Evolutionary conservation across 2,888 invertebrate genomes (phyloP).

Genomic region (Nomada flava): DNA sequence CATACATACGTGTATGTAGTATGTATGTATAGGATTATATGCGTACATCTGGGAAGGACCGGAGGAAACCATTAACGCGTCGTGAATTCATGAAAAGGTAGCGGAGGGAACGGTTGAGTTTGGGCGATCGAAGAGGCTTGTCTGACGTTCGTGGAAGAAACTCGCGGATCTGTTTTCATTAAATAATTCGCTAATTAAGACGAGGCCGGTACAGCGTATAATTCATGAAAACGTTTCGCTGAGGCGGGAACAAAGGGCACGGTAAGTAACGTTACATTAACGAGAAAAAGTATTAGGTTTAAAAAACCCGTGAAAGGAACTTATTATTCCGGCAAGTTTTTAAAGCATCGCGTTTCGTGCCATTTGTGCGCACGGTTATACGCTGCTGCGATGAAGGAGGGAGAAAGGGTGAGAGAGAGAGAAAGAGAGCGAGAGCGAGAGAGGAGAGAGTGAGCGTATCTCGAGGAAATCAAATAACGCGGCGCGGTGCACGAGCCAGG

Average conservation of each 20-base stretch:
- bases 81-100: slow-evolving; percentile 3
- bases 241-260: slow-evolving; percentile 46
- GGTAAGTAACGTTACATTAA: slow-evolving; percentile 60
- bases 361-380: slow-evolving; percentile 58
- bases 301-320: slow-evolving; percentile 56
- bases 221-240: slow-evolving; percentile 46
- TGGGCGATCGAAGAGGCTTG: slow-evolving; percentile 37
- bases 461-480: slow-evolving; percentile 73
- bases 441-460: slow-evolving; percentile 51
- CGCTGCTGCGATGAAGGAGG: slow-evolving; percentile 12
- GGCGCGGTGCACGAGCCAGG: slow-evolving; percentile 57
- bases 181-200: slow-evolving; percentile 59
- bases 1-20: no score
- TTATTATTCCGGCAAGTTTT: slow-evolving; percentile 68
- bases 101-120: not conserved
- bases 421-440: not conserved
- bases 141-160: slow-evolving; percentile 19
- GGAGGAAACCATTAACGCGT: slow-evolving; percentile 16
- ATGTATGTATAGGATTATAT: no score
- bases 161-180: slow-evolving; percentile 57
- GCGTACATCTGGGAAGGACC: not conserved
- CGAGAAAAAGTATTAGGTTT: slow-evolving; percentile 64
- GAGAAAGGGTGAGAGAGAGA: not conserved
- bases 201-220: slow-evolving; percentile 44
- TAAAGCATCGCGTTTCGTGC: slow-evolving; percentile 69